Evolutionary conservation across 2,113 vertebrate genomes (phyloP).

Genomic region (Gavia stellata): DNA sequence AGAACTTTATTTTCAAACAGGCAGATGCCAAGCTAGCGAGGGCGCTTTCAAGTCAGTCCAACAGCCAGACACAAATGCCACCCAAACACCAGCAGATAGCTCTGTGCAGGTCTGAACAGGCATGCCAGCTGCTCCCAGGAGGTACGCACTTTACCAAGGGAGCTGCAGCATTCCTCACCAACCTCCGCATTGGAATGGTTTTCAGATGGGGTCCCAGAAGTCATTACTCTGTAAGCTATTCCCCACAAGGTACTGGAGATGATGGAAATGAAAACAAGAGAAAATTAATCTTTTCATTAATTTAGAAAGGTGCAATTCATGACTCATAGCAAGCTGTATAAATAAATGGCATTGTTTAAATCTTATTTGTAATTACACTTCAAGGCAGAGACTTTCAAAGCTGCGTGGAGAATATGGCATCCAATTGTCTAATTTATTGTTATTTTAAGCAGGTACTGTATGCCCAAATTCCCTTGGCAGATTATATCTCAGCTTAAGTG

Average conservation of each 20-base stretch:
- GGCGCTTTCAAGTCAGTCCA: conserved; percentile 26
- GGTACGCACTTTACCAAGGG: background rate
- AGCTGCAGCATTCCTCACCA: conserved; percentile 26
- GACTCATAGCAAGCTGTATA: background rate
- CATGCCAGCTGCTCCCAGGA: background rate
- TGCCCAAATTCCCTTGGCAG: conserved; percentile 44
- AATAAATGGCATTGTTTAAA: conserved; percentile 40
- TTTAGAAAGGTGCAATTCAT: background rate
- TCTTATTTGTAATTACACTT: conserved; percentile 40
- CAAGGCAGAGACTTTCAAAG: conserved; percentile 25
- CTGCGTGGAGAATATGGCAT: background rate
- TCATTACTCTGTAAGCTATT: background rate
- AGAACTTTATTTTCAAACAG: background rate
- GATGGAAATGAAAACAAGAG: conserved; percentile 1
- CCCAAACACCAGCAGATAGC: background rate
- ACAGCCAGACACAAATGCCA: background rate
- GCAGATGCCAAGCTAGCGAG: background rate
- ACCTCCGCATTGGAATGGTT: background rate
- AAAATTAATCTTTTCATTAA: conserved; percentile 35
- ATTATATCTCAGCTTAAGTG: conserved; percentile 42
- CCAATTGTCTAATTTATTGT: conserved; percentile 43
- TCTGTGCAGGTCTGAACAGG: background rate
- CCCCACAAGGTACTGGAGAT: background rate
- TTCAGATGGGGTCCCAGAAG: background rate
- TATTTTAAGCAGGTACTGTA: conserved; percentile 51